Conservation (phyloP, 2,888 invertebrate species). For the Heliconius sara region DNA sequence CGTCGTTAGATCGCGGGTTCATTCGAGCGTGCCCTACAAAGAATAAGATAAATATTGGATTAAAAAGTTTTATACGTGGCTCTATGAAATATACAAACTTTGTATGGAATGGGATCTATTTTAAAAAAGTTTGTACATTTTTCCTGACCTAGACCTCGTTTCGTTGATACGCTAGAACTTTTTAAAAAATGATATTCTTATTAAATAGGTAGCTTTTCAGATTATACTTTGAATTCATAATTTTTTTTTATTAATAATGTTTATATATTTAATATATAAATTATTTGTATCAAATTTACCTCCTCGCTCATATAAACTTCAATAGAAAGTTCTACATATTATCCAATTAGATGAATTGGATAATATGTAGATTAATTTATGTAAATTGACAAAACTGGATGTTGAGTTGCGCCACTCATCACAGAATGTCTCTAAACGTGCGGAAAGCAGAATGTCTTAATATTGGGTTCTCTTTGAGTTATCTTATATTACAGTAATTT, state of each 20-base stretch:
- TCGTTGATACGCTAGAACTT: neutral
- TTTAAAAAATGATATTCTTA: neutral
- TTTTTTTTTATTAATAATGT: too few species aligned
- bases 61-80: slow-evolving; percentile 17
- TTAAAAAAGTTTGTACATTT: neutral
- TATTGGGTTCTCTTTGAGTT: neutral
- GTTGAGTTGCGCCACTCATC: too few species aligned
- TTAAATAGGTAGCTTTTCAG: neutral
- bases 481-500: too few species aligned
- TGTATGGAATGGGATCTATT: neutral
- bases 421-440: neutral
- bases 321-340: too few species aligned
- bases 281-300: too few species aligned
- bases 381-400: too few species aligned
- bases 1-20: slow-evolving; percentile 23
- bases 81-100: slow-evolving; percentile 14
- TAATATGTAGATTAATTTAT: neutral
- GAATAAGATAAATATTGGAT: slow-evolving; percentile 32
- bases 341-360: neutral
- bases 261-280: too few species aligned
- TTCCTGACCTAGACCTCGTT: neutral
- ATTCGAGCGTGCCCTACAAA: slow-evolving; percentile 28
- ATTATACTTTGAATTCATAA: neutral
- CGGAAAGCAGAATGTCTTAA: neutral
- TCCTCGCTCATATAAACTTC: too few species aligned